phyloP scores from a whole-genome alignment of 2,113 vertebrate genomes.

The Eleginops maclovinus region DNA sequence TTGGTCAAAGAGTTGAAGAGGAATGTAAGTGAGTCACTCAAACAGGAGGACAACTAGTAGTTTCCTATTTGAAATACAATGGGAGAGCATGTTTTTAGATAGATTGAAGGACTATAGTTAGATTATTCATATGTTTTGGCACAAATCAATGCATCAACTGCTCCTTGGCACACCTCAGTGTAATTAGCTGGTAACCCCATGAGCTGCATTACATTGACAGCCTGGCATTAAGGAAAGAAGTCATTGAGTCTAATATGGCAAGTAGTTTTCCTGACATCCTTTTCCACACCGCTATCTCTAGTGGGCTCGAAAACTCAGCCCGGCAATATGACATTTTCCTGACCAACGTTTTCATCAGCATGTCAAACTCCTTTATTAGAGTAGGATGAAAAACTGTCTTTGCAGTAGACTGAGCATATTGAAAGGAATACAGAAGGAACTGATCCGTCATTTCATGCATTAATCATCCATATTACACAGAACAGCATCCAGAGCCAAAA shows the following conservation, averaged over 20 bases:
- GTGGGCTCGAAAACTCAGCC: slow-evolving; percentile 22
- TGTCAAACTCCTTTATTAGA: slow-evolving; percentile 1
- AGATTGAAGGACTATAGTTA: not conserved
- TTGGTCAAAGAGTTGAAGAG: not conserved
- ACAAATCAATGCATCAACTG: slow-evolving; percentile 28
- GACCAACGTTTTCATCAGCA: not conserved
- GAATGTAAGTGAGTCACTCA: not conserved
- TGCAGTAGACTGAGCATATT: not conserved
- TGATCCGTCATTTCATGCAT: slow-evolving; percentile 21
- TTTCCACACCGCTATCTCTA: slow-evolving; percentile 33
- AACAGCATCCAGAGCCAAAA: not conserved
- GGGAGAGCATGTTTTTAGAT: not conserved
- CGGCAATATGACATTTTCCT: slow-evolving; percentile 1
- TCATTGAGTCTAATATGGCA: slow-evolving; percentile 48
- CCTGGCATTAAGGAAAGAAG: slow-evolving; percentile 57
- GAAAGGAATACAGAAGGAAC: slow-evolving; percentile 11
- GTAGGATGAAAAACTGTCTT: not conserved
- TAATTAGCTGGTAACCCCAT: slow-evolving; percentile 60
- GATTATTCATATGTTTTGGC: slow-evolving; percentile 40
- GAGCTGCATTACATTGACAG: slow-evolving; percentile 58
- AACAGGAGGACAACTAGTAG: not conserved
- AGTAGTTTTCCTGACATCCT: slow-evolving; percentile 50
- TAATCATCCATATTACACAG: slow-evolving; percentile 14
- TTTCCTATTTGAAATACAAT: not conserved
- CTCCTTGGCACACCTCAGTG: slow-evolving; percentile 63